phyloP scores from a whole-genome alignment of 2,797 vertebrate species.

The Muraenolepis orangiensis region DNA sequence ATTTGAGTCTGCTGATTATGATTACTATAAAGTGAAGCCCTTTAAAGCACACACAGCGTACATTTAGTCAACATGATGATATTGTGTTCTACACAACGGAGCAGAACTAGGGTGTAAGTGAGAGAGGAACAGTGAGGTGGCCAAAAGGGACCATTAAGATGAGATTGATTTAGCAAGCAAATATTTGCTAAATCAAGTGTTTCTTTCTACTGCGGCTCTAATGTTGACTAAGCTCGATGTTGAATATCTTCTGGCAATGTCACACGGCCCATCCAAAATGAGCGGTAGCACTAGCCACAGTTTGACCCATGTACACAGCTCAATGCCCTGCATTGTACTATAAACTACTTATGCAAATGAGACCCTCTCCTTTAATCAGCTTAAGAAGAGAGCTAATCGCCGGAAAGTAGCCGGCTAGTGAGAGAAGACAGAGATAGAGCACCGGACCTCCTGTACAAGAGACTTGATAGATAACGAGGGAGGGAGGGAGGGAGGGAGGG shows the following conservation, averaged over 20 bases:
- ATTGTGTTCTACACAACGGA: constrained; percentile 27
- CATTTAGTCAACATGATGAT: constrained; percentile 27
- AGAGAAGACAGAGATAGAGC: constrained; percentile 38
- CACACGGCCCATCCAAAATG: not conserved
- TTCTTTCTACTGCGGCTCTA: not conserved
- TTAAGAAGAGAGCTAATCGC: constrained; percentile 27
- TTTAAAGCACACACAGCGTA: not conserved
- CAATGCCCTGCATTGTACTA: not conserved
- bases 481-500: constrained; percentile 10
- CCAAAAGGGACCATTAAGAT: not conserved
- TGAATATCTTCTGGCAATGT: not conserved
- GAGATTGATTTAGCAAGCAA: not conserved
- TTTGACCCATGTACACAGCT: not conserved
- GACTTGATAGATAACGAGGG: constrained; percentile 48
- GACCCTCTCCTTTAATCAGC: not conserved
- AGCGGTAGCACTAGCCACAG: not conserved
- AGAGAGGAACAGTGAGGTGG: constrained; percentile 15
- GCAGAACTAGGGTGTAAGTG: constrained; percentile 26
- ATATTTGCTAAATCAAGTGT: not conserved
- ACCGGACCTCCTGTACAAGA: constrained; percentile 36
- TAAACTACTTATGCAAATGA: not conserved
- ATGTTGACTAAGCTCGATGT: not conserved
- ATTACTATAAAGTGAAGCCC: not conserved
- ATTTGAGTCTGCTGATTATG: not conserved
- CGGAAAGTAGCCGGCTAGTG: not conserved